Evolutionary conservation across 2,888 invertebrate species (phyloP).

Genomic region (Stictocephala bisonia): DNA sequence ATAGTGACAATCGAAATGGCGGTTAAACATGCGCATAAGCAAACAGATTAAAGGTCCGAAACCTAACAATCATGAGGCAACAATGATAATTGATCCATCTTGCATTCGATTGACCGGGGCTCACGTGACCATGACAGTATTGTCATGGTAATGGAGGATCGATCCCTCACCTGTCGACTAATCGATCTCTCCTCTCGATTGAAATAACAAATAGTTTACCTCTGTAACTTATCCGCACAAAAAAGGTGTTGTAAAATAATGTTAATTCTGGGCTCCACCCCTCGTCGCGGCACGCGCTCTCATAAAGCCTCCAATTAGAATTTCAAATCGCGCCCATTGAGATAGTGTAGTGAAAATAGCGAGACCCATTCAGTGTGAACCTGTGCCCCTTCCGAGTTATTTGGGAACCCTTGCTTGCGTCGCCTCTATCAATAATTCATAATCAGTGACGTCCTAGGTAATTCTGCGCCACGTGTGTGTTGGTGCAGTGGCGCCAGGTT

Average conservation of each 20-base stretch:
- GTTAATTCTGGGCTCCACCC: slow-evolving; percentile 37
- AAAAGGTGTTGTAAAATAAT: slow-evolving; percentile 46
- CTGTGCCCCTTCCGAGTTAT: slow-evolving; percentile 42
- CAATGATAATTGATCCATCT: slow-evolving; percentile 39
- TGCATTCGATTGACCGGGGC: slow-evolving; percentile 24
- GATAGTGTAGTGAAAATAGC: slow-evolving; percentile 43
- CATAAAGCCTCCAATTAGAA: slow-evolving; percentile 54
- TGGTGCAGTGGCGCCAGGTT: too few species aligned
- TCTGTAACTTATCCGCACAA: slow-evolving; percentile 37
- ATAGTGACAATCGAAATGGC: slow-evolving; percentile 9
- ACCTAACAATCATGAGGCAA: slow-evolving; percentile 37
- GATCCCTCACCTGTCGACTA: slow-evolving; percentile 30
- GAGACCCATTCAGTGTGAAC: slow-evolving; percentile 27
- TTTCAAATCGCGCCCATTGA: slow-evolving; percentile 57
- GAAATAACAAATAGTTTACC: slow-evolving; percentile 44
- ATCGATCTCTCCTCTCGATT: slow-evolving; percentile 22
- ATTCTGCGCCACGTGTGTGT: slow-evolving; percentile 5
- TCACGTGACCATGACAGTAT: slow-evolving; percentile 7
- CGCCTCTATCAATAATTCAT: slow-evolving; percentile 50
- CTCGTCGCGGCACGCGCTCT: slow-evolving; percentile 32
- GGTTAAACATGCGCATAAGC: slow-evolving; percentile 39
- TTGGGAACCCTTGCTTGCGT: slow-evolving; percentile 33
- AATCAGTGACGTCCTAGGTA: slow-evolving; percentile 31
- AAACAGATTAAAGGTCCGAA: slow-evolving; percentile 37
- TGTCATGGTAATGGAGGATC: slow-evolving; percentile 10